Evolutionary conservation across 2,888 invertebrate genomes (phyloP), one percentile per base, ranked within the genome.

Genomic region (Trypoxylon attenuatum): DNA sequence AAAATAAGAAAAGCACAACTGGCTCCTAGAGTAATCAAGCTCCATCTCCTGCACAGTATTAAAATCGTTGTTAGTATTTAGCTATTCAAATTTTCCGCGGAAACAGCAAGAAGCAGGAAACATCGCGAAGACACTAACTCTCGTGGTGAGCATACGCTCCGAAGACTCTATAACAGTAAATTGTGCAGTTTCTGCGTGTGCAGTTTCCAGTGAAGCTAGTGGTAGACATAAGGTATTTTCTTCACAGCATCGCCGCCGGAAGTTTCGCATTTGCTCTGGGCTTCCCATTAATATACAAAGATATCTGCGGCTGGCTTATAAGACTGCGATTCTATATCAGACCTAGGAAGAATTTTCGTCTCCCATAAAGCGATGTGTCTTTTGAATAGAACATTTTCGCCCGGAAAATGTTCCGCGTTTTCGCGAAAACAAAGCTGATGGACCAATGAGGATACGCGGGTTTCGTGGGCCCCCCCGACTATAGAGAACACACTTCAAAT

Each of bases 111-210:
- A 29, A 22, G 33, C 18, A 53, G n/a, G 38, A 38, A 38, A n/a
- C 23, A 19, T n/a, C 1, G 8, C 19, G 5, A 16, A 16, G 18
- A 42, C n/a, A n/a, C n/a, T n/a, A n/a, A n/a, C n/a, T n/a, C n/a
- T n/a, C n/a, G n/a, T n/a, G n/a, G n/a, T n/a, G n/a, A n/a, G n/a
- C n/a, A n/a, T n/a, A 47, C 25, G 2, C 8, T 19, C 8, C 41
- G 64, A 61, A 62, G 55, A 62, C 54, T 61, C 54, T 25, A 25
- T 29, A 25, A 50, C 13, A 50, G 38, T 64, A 61, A 64, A 64
- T 64, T 55, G 39, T 45, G n/a, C n/a, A n/a, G n/a, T n/a, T n/a
- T n/a, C 19, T 23, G 54, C 18, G 13, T 13, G n/a, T 13, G 21
- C 23, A 21, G 29, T 25, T 52, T 29, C 42, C 10, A 39, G 5